Evolutionary conservation across 2,113 vertebrate species (phyloP).

Genomic region (Calyptomena viridis): DNA sequence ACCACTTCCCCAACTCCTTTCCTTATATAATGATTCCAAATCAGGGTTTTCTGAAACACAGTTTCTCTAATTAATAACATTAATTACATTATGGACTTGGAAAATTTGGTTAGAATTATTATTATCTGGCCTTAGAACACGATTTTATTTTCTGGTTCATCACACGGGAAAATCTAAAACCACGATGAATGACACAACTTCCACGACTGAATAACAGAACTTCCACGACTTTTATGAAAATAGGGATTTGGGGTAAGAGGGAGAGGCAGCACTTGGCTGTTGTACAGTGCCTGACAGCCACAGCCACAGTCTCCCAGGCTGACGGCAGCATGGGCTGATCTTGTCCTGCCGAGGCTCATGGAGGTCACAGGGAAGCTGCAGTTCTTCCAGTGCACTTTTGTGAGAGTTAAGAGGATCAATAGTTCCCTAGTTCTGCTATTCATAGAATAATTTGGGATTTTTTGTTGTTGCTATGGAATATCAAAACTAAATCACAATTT

Average conservation of each 20-base stretch:
- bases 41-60: not conserved
- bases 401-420: not conserved
- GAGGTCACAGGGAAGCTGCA: not conserved
- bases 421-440: not conserved
- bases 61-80: not conserved
- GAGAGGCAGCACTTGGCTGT: not conserved
- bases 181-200: fast-evolving
- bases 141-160: not conserved
- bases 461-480: not conserved
- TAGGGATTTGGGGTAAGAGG: not conserved
- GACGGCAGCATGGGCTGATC: not conserved
- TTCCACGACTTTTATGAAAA: not conserved
- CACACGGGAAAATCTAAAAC: not conserved
- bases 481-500: not conserved
- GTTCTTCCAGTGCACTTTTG: not conserved
- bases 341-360: not conserved
- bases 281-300: not conserved
- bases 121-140: not conserved
- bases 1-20: not conserved
- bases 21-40: not conserved
- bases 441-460: not conserved
- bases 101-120: not conserved
- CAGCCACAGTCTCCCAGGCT: not conserved
- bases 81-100: not conserved
- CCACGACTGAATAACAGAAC: not conserved